Conservation (phyloP, 2,888 invertebrate genomes). For the Isoperla grammatica region DNA sequence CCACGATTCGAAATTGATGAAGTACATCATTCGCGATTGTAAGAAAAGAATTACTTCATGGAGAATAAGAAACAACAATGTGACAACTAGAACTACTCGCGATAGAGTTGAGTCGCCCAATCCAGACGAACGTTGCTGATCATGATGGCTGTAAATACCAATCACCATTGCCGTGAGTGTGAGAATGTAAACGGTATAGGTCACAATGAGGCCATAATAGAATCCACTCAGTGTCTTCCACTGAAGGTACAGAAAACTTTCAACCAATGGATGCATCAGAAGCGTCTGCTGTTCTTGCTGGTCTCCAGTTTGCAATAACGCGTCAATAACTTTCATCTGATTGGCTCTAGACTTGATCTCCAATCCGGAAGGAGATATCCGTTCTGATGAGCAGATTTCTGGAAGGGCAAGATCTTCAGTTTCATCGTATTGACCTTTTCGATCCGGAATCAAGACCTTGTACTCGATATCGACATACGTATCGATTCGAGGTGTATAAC, state of each 20-base stretch:
- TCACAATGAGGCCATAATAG: slow-evolving; percentile 49
- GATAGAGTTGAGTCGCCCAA: background rate
- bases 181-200: slow-evolving; percentile 48
- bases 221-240: slow-evolving; percentile 52
- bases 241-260: slow-evolving; percentile 41
- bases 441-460: slow-evolving; percentile 37
- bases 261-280: slow-evolving; percentile 48
- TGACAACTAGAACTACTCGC: background rate
- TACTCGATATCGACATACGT: slow-evolving; percentile 47
- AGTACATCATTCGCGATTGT: slow-evolving; percentile 47
- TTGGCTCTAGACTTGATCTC: slow-evolving; percentile 35
- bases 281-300: slow-evolving; percentile 47
- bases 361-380: too few relatives aligned
- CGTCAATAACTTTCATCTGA: slow-evolving; percentile 53
- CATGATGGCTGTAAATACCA: slow-evolving; percentile 44
- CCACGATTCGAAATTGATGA: slow-evolving; percentile 52
- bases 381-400: too few relatives aligned
- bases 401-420: too few relatives aligned
- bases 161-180: slow-evolving; percentile 48
- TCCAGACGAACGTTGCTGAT: slow-evolving; percentile 28
- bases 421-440: slow-evolving; percentile 27
- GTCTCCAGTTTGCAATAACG: slow-evolving; percentile 50
- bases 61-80: slow-evolving; percentile 27
- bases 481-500: background rate
- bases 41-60: slow-evolving; percentile 52